Base-by-base conservation (phyloP, 2,888 invertebrate genomes). In the Chrysotoxum bicinctum region DNA sequence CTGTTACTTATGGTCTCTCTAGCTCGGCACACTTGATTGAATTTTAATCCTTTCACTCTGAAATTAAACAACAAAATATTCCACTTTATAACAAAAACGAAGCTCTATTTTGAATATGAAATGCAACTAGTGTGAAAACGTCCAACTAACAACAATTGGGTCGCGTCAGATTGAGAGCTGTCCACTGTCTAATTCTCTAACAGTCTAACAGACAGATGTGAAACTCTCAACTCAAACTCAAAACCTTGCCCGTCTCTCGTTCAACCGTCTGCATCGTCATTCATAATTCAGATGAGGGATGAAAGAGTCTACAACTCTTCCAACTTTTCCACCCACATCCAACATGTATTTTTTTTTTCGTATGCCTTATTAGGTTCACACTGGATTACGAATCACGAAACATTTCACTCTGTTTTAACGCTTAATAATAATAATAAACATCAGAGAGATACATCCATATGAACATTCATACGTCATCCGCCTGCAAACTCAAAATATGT, bases 301-400 rank as follows among this genome's bases (percentile, higher is more conserved):
- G 81, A 73, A 45, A 60, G 21, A 76, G 60, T 30, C 14, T 14
- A 32, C 4, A 32, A 26, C 19, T 40, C n/a, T n/a, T 7, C 2
- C 66, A 80, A 35, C 52, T 80, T 76, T 77, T 72, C 85, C 85
- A 81, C 85, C 85, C 76, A 50, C 50, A 81, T 73, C 52, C 60
- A 56, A 68, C 48, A 74, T 74, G 2, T 3, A 3, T 26, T 26
- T 26, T 26, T 26, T 26, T 26, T 45, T 69, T 68, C 52, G 62
- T 64, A 70, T 60, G 68, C 85, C 85, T 85, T 85, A 85, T 85
- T 76, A 73, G 81, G 81, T 69, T 56, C 68, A 77, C 66, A 66
- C 60, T 60, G 74, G 64, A 73, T 80, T 75, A 66, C 62, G 50
- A 66, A 32, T 72, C 70, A 70, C 66, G 68, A 73, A 76, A 77